Evolutionary conservation across 2,888 invertebrate genomes (phyloP), one percentile per base, ranked within the genome.

Genomic region (Troides aeacus): DNA sequence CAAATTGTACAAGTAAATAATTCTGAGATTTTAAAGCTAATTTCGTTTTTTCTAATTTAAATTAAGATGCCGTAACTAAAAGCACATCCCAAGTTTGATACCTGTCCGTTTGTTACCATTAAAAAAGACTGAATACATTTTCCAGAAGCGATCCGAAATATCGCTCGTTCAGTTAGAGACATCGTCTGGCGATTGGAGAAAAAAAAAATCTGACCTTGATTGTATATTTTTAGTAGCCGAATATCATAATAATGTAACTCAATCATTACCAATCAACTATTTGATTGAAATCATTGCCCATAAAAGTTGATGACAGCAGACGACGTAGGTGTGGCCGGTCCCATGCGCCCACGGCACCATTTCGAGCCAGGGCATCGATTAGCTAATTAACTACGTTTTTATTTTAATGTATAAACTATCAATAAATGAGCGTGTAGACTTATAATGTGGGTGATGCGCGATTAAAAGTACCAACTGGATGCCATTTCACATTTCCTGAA

Each of bases 331-430:
- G 81, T 74, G 77, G 74, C 75, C 69, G 74, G 74, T 72, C 71
- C 68, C 70, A 66, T 62, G 77, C 80, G 80, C 81, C 81, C 81
- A 81, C 81, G 76, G 72, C 74, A 71, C 73, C 69, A 74, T 76
- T 76, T 76, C 75, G 74, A 75, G 78, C 72, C 77, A 79, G 77
- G 78, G 79, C 77, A 78, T 81, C 80, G 77, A 82, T 80, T 81
- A 80, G 75, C 76, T 81, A 83, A 82, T 82, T 80, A 80, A 78
- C 77, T 77, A 74, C 74, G 66, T 76, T 77, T 78, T 76, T 78
- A 76, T 75, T 77, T 76, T 76, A 76, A 77, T 77, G 69, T 72
- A 71, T 73, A 72, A 74, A 75, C 70, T 67, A 62, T 71, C 50
- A 24, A 64, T 67, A 67, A 30, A 36, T 56, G 66, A 78, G 76